Base-by-base conservation (phyloP, 2,888 invertebrate species). In the Agrotis segetum region DNA sequence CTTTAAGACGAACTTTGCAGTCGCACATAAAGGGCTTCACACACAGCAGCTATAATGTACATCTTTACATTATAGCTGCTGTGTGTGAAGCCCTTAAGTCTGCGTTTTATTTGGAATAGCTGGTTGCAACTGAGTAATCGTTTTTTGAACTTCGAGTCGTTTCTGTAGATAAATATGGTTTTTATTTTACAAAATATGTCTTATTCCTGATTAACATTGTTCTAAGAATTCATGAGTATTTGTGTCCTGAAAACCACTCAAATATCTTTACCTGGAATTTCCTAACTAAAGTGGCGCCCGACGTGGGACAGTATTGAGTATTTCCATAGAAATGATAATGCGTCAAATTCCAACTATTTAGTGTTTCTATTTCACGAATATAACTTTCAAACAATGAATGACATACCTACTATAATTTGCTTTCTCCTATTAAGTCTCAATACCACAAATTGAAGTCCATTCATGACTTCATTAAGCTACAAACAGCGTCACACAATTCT, bases 221-320 rank as follows among this genome's bases (percentile, higher is more conserved):
- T 40, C 40, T 9, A 40, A 40, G 40, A 40, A 40, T 40, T 40
- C 40, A 40, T 40, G 4, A 40, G 40, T 40, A 11, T 19, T n/a
- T 34, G 3, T 24, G 24, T 13, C n/a, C 4, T 65, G 2, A 44
- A 19, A 24, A 16, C 6, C 13, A 19, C 7, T 16, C 0, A 24
- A 24, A 13, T n/a, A 17, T 24, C 21, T 21, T 53, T 0, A 19
- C 7, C 6, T 63, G 16, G 13, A 3, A 3, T 9, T 24, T 40
- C 50, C 4, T 44, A 17, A 44, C 52, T 17, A 2, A 46, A 19
- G 2, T 68, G 71, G 19, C 71, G 71, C 68, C 68, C 68, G 46
- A 11, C 68, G 13, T 34, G 71, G 68, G 71, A 17, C 17, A 7
- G 0, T 34, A 0, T 24, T 17, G 3, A 50, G 40, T 2, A 9